phyloP scores from a whole-genome alignment of 2,888 invertebrate genomes.

The Darwinula stevensoni region DNA sequence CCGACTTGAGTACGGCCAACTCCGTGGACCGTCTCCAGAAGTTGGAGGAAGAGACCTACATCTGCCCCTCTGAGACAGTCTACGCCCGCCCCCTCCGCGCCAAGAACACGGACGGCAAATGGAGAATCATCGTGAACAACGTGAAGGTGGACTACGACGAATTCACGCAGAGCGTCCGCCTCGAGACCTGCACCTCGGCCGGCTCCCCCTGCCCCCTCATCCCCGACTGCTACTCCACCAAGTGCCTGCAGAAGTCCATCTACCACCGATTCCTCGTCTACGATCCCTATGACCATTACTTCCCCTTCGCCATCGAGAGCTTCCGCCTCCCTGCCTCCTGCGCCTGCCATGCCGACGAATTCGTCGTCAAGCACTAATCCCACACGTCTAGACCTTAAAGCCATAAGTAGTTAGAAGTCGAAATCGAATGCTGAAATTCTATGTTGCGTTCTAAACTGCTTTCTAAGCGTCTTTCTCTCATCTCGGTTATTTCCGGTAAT shows the following conservation, averaged over 20 bases:
- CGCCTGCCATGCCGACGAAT: conserved; percentile 10
- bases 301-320: conserved; percentile 12
- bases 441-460: too few species aligned
- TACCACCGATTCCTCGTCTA: conserved; percentile 12
- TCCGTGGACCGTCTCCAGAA: conserved; percentile 10
- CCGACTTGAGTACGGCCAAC: conserved; percentile 9
- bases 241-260: conserved; percentile 11
- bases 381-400: too few species aligned
- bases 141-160: conserved; percentile 10
- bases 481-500: too few species aligned
- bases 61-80: conserved; percentile 10
- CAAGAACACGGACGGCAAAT: conserved; percentile 10
- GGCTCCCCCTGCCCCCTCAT: conserved; percentile 11
- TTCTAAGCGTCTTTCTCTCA: too few species aligned
- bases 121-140: conserved; percentile 11
- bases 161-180: conserved; percentile 9
- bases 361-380: conserved; percentile 3
- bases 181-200: conserved; percentile 9
- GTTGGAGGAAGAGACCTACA: conserved; percentile 10
- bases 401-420: too few species aligned
- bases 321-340: conserved; percentile 12
- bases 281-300: conserved; percentile 11
- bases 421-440: too few species aligned
- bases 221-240: conserved; percentile 11
- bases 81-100: conserved; percentile 11